Base-by-base conservation (phyloP, 1,140 invertebrate genomes). In the Drosophila arizonae region DNA sequence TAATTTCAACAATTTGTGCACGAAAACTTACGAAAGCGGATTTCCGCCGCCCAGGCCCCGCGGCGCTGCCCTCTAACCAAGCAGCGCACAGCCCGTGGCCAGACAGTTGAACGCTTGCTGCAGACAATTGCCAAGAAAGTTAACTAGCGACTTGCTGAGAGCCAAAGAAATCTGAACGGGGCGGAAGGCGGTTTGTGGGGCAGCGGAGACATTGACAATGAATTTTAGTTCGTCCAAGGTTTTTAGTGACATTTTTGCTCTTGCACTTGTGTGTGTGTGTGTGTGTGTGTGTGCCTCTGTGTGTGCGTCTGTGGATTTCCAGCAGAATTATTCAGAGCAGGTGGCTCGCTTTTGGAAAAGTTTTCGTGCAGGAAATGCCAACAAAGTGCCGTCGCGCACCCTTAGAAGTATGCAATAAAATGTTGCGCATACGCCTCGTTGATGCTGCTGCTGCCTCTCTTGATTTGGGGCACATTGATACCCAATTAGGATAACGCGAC, bases 1-100 rank as follows among this genome's bases (percentile, higher is more conserved):
- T 88, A 88, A 88, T 88, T 88, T 88, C 71, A 88, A 88, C 84
- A 88, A 88, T 88, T 88, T 84, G 84, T 80, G 85, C 79, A 76
- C 73, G 46, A 80, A 87, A 88, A 88, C 84, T 88, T 80, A 62
- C 50, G 62, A 84, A 88, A 78, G 77, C 85, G 85, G 80, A 88
- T 89, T 84, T 88, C 85, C 84, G 72, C 30, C 13, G 3, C 36
- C 10, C 17, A 26, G 21, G 5, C 28, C 30, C 36, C 15, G 4
- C 9, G 5, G 39, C 13, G 24, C 3, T 39, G 15, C 30, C 11
- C 41, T 36, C n/a, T 33, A 21, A 36, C 55, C 26, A 39, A 39
- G 66, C 52, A 26, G n/a, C 10, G 9, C 48, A 52, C 48, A 28
- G 45, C 62, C 54, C 46, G 39, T 21, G 60, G 46, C 43, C 64